Evolutionary conservation across 2,888 invertebrate species (phyloP).

Genomic region (Hydriomena furcata): DNA sequence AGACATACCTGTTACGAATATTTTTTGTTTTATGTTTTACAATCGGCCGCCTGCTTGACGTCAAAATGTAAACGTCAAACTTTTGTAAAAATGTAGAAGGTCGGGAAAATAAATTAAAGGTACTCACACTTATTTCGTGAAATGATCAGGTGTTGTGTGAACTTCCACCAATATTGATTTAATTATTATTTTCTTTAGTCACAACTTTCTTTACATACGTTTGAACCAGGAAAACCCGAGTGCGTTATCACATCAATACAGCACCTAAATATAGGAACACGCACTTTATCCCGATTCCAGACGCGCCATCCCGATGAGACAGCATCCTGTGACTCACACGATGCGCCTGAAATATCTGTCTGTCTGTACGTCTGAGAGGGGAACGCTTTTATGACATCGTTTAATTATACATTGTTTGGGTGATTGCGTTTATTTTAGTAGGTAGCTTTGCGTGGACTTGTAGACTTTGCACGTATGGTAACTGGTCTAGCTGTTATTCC

Average conservation of each 20-base stretch:
- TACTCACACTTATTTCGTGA: too few species aligned
- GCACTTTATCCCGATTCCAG: slow-evolving; percentile 17
- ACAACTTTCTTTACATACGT: not conserved
- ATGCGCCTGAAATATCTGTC: slow-evolving; percentile 54
- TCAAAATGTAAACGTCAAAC: too few species aligned
- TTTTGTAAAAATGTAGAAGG: too few species aligned
- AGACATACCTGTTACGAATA: too few species aligned
- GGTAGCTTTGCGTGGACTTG: too few species aligned
- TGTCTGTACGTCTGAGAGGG: slow-evolving; percentile 42
- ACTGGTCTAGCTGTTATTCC: too few species aligned
- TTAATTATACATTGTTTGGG: not conserved
- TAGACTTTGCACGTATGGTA: too few species aligned
- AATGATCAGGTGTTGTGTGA: too few species aligned
- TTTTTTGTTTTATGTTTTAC: too few species aligned
- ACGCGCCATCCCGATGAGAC: slow-evolving; percentile 45
- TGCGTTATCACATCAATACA: not conserved
- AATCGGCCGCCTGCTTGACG: too few species aligned
- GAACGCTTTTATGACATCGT: not conserved
- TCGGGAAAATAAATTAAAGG: too few species aligned
- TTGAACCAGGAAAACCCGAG: not conserved
- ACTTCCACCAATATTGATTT: too few species aligned
- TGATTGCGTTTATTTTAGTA: not conserved
- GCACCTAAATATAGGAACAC: slow-evolving; percentile 5
- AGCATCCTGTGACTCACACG: slow-evolving; percentile 54
- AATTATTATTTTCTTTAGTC: not conserved